Evolutionary conservation across 2,113 vertebrate genomes (phyloP), one percentile per base, ranked within the genome.

Genomic region (Halichoerus grypus): DNA sequence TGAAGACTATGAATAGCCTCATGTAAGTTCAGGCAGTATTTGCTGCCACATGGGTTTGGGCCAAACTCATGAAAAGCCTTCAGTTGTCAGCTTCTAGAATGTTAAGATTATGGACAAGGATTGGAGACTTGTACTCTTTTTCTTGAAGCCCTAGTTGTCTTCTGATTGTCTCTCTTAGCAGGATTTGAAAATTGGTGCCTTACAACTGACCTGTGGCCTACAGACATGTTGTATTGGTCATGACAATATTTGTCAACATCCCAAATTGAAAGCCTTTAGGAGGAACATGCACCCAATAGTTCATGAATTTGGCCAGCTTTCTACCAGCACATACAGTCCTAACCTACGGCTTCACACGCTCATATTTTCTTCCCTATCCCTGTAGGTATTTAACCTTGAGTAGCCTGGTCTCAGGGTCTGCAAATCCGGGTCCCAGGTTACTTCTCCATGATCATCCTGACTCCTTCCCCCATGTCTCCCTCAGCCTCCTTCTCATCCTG

Each of bases 51-150:
- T 16, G 55, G 63, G 15, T 55, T 89, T 83, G 61, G 82, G 67
- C 91, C 79, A 89, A 92, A 74, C 24, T 55, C n/a, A 51, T 55
- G 74, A 42, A 28, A 72, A 89, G 61, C 7, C 26, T 83, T 95
- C 3, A 0, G n/a, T 49, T 96, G 51, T 88, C 42, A 86, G 72
- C 28, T 93, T 94, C 74, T 57, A 87, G 94, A 86, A 72, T 72
- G 67, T 51, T 36, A 31, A 71, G 83, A 36, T 83, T 28, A 42
- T 55, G 53, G 46, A 57, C 72, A 24, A 88, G 55, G 72, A 83
- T 22, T 46, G 36, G 39, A 36, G 36, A 33, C 49, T 69, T 90
- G 22, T 13, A 69, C 12, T 94, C 65, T 86, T 46, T 55, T 94
- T 94, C 42, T 80, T 39, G 51, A 95, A 87, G 7, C 12, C 89